A percentile compares a stretch with the other conserved stretches of the same genome.
phyloP scores from a whole-genome alignment of 1,140 invertebrate species.

The Artemia franciscana region DNA sequence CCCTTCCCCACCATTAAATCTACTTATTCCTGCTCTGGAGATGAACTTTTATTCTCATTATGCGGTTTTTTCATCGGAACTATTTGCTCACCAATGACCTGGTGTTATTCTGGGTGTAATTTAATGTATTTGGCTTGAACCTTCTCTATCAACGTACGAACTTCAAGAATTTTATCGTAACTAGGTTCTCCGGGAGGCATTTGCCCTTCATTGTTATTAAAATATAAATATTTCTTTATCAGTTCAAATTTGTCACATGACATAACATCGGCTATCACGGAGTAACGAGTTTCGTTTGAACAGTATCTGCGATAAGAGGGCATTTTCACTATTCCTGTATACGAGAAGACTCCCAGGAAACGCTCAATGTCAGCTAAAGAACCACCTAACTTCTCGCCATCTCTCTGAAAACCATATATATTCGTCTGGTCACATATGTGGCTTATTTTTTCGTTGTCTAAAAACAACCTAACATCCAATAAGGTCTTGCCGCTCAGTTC shows the following conservation, averaged over 20 bases:
- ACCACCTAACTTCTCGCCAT: background rate
- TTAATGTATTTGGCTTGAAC: background rate
- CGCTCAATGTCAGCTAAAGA: background rate
- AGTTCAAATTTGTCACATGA: background rate
- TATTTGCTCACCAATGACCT: background rate
- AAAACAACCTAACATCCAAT: conserved; percentile 1
- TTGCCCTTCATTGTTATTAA: background rate
- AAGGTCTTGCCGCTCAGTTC: background rate
- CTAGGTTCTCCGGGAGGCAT: background rate
- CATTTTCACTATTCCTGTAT: background rate
- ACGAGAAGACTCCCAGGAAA: background rate
- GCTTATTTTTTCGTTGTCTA: background rate
- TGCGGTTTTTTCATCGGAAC: conserved; percentile 1
- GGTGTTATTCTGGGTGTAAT: background rate
- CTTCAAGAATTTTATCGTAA: background rate
- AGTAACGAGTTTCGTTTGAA: background rate
- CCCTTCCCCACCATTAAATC: conserved; percentile 9
- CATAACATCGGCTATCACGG: background rate
- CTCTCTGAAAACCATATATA: background rate
- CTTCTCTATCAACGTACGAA: background rate
- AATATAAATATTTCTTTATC: conserved; percentile 1
- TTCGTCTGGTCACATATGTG: background rate
- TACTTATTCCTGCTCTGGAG: background rate
- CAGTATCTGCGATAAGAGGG: background rate
- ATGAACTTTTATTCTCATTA: background rate